These are phyloP conservation scores for Drosophila dives DNA, from an alignment of 2,888 invertebrate species.

Conservation along the genomic window DNA sequence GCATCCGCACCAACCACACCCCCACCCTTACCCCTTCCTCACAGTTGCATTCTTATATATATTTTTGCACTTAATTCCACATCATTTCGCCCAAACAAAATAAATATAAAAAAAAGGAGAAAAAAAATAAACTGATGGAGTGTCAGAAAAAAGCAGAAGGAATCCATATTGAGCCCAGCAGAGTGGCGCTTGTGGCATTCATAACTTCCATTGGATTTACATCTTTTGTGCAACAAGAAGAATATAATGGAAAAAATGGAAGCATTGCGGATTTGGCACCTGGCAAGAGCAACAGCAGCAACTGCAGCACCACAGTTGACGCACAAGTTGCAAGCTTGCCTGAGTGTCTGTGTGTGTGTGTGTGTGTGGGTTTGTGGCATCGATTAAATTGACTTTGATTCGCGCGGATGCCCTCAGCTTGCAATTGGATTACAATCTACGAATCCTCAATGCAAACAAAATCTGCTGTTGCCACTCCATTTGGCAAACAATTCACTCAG, in stretches of 20 bases:
- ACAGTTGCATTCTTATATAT: slow-evolving; percentile 34
- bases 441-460: slow-evolving; percentile 20
- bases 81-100: slow-evolving; percentile 39
- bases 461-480: slow-evolving; percentile 27
- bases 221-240: slow-evolving; percentile 25
- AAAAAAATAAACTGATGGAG: neutral
- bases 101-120: neutral
- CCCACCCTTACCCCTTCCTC: too few species aligned
- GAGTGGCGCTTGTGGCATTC: neutral
- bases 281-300: slow-evolving; percentile 4
- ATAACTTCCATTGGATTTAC: slow-evolving; percentile 51
- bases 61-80: slow-evolving; percentile 52
- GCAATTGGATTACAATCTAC: slow-evolving; percentile 48
- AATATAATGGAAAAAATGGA: slow-evolving; percentile 26
- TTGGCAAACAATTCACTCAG: slow-evolving; percentile 33
- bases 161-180: slow-evolving; percentile 2
- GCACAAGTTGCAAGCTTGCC: slow-evolving; percentile 10
- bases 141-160: neutral
- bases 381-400: slow-evolving; percentile 34
- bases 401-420: slow-evolving; percentile 32
- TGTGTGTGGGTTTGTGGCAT: slow-evolving; percentile 19
- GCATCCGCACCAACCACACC: neutral
- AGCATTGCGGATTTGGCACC: slow-evolving; percentile 51
- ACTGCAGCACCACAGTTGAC: slow-evolving; percentile 18
- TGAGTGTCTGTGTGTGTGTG: slow-evolving; percentile 12